Base-by-base conservation (phyloP, 2,797 vertebrate species). In the Fistularia tabacaria region DNA sequence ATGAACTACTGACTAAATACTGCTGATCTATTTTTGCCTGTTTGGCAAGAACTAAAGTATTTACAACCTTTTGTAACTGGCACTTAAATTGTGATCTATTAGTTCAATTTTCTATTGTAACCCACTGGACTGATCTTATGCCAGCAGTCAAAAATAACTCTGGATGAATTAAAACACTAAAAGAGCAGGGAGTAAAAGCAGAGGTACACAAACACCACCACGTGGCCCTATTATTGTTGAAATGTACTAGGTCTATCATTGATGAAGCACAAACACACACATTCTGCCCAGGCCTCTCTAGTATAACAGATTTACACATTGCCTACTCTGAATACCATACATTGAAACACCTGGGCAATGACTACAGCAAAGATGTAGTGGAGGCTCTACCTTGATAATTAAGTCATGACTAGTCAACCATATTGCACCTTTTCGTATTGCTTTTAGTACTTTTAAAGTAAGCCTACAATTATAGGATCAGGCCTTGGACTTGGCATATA, bases 1-100 rank as follows among this genome's bases (percentile, higher is more conserved):
- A 55, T 45, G 38, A 71, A 62, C 59, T 56, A 48, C 73, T 61
- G 51, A 60, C 52, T 59, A 53, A 42, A 46, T 50, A 55, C 54
- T 75, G 64, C 53, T 65, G 66, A 66, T 41, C 46, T 1, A 40
- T 40, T 40, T 40, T 40, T 40, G 39, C 8, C 8, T 40, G 39
- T 10, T 40, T 10, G 2, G 10, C 8, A 40, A 40, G 39, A 40
- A 8, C 8, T 7, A 40, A 10, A 40, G 39, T 40, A 40, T 40
- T 40, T 40, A 25, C 25, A 3, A 25, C 25, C 25, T 25, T 25
- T 25, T 48, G n/a, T 36, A 14, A 15, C 6, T 25, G 25, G 2
- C 25, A 6, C 7, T 60, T 7, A n/a, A 48, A 56, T 39, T 11
- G 38, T 42, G 47, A 54, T 64, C 40, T 38, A 25, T 25, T 25